Evolutionary conservation across 2,888 invertebrate genomes (phyloP).

Genomic region (Cantharis rufa): DNA sequence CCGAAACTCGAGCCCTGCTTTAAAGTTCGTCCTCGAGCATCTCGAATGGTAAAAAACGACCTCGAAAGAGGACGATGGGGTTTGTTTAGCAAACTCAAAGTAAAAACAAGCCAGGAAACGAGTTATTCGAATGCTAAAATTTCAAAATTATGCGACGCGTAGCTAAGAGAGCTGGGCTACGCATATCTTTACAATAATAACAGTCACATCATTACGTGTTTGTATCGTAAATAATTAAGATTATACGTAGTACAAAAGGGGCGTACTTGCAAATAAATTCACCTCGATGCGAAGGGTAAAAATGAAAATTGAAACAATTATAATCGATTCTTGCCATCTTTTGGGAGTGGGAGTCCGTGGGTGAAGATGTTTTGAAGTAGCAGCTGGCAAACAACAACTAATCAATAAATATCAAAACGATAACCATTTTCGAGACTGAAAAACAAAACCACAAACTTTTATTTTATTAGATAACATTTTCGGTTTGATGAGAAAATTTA

Average conservation of each 20-base stretch:
- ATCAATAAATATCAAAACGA: conserved; percentile 5
- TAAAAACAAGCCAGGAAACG: conserved; percentile 36
- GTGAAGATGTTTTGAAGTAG: conserved; percentile 3
- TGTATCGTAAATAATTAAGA: neutral
- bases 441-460: neutral
- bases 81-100: conserved; percentile 35
- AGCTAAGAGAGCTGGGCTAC: neutral
- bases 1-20: conserved; percentile 26
- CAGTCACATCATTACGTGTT: too few relatives aligned
- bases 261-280: neutral
- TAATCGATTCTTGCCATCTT: conserved; percentile 1
- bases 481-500: neutral
- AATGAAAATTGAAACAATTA: conserved; percentile 1
- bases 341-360: neutral
- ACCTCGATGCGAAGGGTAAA: neutral
- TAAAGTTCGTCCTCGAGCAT: conserved; percentile 33
- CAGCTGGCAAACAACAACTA: conserved; percentile 3
- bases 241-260: neutral
- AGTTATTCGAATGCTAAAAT: conserved; percentile 34
- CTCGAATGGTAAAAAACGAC: conserved; percentile 32
- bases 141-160: conserved; percentile 29
- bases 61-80: conserved; percentile 32
- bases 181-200: neutral
- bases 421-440: neutral
- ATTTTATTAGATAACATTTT: neutral